Percentiles rank a stretch among this genome's conserved stretches.
These are phyloP conservation scores for Sebastes taczanowskii DNA, from an alignment of 2,797 vertebrate species.

Conservation along the genomic window DNA sequence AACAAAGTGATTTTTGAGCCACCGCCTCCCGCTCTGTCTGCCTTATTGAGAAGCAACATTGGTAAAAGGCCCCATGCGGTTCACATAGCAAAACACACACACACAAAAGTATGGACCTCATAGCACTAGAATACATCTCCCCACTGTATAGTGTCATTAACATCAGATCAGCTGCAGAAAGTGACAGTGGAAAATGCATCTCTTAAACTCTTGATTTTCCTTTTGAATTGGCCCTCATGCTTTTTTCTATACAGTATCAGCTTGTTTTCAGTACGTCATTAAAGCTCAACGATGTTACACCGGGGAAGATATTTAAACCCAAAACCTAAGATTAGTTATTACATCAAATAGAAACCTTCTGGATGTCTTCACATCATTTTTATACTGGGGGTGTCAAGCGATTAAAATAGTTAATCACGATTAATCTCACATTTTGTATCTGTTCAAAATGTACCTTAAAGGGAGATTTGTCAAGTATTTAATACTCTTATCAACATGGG, in stretches of 20 bases:
- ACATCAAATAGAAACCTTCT: background rate
- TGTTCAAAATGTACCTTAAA: no score
- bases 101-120: slow-evolving; percentile 21
- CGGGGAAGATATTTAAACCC: background rate
- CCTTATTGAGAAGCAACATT: slow-evolving; percentile 50
- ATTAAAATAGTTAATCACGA: no score
- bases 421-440: no score
- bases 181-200: background rate
- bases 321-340: background rate
- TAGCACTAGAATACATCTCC: slow-evolving; percentile 11
- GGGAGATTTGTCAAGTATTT: no score
- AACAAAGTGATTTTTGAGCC: slow-evolving; percentile 65
- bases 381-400: no score
- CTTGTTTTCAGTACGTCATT: background rate
- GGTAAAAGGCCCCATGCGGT: slow-evolving; percentile 66
- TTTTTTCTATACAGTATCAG: background rate
- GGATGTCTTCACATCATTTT: background rate
- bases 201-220: background rate
- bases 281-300: background rate
- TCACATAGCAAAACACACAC: slow-evolving; percentile 18
- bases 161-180: background rate
- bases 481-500: no score
- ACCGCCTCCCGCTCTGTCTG: slow-evolving; percentile 38
- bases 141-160: slow-evolving; percentile 7
- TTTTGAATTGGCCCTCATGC: background rate